Evolutionary conservation across 92 coral and sea anemone genomes (phyloP), one percentile per base, ranked within the genome.

Genomic region (Epizoanthus stellaris): DNA sequence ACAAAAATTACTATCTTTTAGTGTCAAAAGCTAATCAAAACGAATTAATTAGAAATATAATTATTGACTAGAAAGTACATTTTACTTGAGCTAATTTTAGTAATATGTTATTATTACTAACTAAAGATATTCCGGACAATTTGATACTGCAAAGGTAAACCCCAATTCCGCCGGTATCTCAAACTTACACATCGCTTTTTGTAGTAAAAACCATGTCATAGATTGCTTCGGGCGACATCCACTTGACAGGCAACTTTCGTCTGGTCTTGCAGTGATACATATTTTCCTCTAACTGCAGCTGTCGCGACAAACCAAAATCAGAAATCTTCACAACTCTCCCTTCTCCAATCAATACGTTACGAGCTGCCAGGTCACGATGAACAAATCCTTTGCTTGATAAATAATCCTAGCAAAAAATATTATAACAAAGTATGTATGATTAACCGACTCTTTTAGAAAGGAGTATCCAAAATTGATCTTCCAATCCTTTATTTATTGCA

Each of bases 201-300:
- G 38, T 36, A 56, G 81, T 76, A 76, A 76, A 76, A 21, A 47
- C 57, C 81, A 76, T 76, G 42, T 76, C 81, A n/a, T 76, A 58
- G 69, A 76, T 76, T 4, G 81, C 68, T 9, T 76, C 81, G 0
- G 81, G 81, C 16, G 81, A 59, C 81, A 76, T 76, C 81, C 81
- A 76, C 43, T 76, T 76, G 39, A 76, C 23, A 58, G 81, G 81
- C 81, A 76, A 6, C 68, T 76, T 76, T 15, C 81, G 54, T 8
- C 47, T 58, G 67, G 7, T 42, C 81, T 58, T 59, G 68, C 81
- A 76, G 67, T 16, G 20, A 52, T 76, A 76, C 57, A 59, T 59
- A 20, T 76, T 30, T 6, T 75, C 81, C 36, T 34, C 11, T 21
- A 58, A 52, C 21, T 76, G 53, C 38, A 76, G 67, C 17, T 76